Conservation (phyloP, 2,888 invertebrate genomes). For the Rhorus exstirpatorius region DNA sequence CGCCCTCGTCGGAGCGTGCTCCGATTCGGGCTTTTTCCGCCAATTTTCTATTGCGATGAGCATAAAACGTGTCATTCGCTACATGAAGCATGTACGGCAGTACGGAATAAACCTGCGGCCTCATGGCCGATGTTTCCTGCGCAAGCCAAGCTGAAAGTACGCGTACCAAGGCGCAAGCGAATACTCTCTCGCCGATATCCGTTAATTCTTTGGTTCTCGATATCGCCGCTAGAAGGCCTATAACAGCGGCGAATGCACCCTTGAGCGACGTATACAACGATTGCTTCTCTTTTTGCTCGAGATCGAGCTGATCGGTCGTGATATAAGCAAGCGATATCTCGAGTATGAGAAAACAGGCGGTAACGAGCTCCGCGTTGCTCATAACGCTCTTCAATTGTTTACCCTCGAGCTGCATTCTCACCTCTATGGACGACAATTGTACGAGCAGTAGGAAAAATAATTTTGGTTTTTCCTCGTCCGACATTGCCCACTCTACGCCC, state of each 20-base stretch:
- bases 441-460: slow-evolving; percentile 93
- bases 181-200: slow-evolving; percentile 91
- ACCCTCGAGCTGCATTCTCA: slow-evolving; percentile 97
- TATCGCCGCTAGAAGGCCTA: slow-evolving; percentile 91
- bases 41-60: slow-evolving; percentile 89
- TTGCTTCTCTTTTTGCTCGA: slow-evolving; percentile 96
- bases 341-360: slow-evolving; percentile 93
- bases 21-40: slow-evolving; percentile 90
- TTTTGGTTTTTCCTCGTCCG: slow-evolving; percentile 93
- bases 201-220: slow-evolving; percentile 91
- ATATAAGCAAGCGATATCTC: slow-evolving; percentile 93
- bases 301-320: slow-evolving; percentile 92
- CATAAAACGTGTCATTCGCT: slow-evolving; percentile 94
- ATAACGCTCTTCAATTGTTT: slow-evolving; percentile 93
- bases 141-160: slow-evolving; percentile 96
- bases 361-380: slow-evolving; percentile 92
- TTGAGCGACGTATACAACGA: slow-evolving; percentile 96
- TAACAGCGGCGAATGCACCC: slow-evolving; percentile 94
- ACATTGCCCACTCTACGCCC: slow-evolving; percentile 94
- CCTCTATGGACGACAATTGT: slow-evolving; percentile 96
- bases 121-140: slow-evolving; percentile 95
- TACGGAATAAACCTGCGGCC: slow-evolving; percentile 93
- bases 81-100: slow-evolving; percentile 93
- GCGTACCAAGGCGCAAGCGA: slow-evolving; percentile 94
- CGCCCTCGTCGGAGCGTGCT: slow-evolving; percentile 84